Evolutionary conservation across 2,888 invertebrate species (phyloP), one percentile per base, ranked within the genome.

Genomic region (Dynastes tityus): DNA sequence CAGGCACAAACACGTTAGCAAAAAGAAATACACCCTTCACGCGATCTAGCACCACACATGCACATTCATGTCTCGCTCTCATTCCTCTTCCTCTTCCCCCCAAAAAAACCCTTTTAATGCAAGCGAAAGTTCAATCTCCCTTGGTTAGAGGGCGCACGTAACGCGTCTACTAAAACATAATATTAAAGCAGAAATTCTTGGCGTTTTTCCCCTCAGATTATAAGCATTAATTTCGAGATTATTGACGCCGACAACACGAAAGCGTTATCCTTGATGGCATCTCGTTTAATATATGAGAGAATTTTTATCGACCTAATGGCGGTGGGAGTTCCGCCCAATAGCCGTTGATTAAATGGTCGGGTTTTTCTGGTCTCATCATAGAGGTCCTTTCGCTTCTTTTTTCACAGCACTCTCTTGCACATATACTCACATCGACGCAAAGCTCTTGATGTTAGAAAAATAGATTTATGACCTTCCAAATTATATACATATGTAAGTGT

Each of bases 301-400:
- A 74, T 74, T 74, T 74, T 74, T 74, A 74, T 74, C 73, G 73
- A 74, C 73, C 61, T 74, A 74, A 74, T 74, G 68, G 68, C 51
- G 68, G 22, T 51, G 61, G 73, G 61, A 13, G 45, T 61, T 74
- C 73, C 61, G 27, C 45, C 73, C 61, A 74, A 74, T 74, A 61
- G 61, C 45, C 58, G 61, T 74, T 74, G 73, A 74, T 74, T 63
- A 74, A 74, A 74, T 63, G 73, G 68, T 67, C 16, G 9, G 65
- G 55, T 22, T 2, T 58, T 58, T 22, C 22, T 16, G 55, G 55
- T 16, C 16, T 58, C 6, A 58, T 45, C 45, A 8, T 45, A n/a
- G 9, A 22, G 1, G 16, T 67, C 11, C 6, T 45, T 55, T 37
- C 37, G 32, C 40, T 74, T 58, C 13, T 27, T 40, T 61, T 49